Conservation (phyloP, 1,140 invertebrate genomes). For the Drosophila oshimai region DNA sequence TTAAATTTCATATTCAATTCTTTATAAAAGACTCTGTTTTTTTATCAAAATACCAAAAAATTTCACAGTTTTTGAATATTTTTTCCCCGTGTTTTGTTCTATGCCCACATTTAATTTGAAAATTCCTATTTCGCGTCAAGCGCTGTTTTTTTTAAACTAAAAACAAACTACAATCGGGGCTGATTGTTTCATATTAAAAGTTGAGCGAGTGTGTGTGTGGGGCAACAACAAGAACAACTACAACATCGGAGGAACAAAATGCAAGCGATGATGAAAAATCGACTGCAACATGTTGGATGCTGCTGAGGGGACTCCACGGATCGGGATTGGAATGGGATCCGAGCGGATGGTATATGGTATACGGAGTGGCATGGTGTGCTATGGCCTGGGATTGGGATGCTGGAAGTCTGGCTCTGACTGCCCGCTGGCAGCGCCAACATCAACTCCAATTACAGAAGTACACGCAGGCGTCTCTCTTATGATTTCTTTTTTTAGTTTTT, state of each 20-base stretch:
- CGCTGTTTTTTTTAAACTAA: conserved; percentile 49
- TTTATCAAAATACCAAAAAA: neutral
- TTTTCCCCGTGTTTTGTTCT: conserved; percentile 25
- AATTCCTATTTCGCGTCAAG: conserved; percentile 52
- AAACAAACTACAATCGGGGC: conserved; percentile 73
- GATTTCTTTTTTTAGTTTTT: conserved; percentile 66
- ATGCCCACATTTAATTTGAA: conserved; percentile 75
- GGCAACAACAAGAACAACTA: conserved; percentile 43
- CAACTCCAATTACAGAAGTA: conserved; percentile 79
- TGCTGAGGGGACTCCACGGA: conserved; percentile 42
- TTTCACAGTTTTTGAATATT: too few relatives aligned
- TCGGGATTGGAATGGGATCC: conserved; percentile 2
- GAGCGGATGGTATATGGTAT: neutral
- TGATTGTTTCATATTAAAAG: conserved; percentile 78
- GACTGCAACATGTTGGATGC: conserved; percentile 79
- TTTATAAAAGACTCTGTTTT: too few relatives aligned
- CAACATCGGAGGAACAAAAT: conserved; percentile 58
- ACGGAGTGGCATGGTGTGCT: neutral
- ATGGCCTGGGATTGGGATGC: neutral
- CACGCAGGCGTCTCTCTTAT: conserved; percentile 78
- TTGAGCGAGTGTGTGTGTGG: conserved; percentile 42
- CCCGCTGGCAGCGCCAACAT: conserved; percentile 75
- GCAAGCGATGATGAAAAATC: conserved; percentile 78
- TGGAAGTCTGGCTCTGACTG: conserved; percentile 34
- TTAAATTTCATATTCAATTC: too few relatives aligned